A percentile compares a stretch with the other conserved stretches of the same genome.
Evolutionary conservation across 2,888 invertebrate species (phyloP).

Genomic region (Piscicola geometra): DNA sequence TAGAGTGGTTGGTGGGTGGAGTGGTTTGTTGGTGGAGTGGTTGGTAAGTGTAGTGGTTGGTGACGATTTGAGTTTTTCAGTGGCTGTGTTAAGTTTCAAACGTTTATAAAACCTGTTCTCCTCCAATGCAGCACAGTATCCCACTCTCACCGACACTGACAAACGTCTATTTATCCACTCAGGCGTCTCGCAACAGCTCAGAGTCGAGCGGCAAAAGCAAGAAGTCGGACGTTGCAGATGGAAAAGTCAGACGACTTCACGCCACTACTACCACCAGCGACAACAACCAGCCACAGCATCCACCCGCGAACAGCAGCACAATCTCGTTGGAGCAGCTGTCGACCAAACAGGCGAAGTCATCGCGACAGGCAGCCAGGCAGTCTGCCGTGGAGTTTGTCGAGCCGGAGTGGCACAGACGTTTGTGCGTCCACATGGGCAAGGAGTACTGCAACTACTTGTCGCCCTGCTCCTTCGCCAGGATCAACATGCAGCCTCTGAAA

Average conservation of each 20-base stretch:
- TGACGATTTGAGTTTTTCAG: too few relatives aligned
- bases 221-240: slow-evolving; percentile 48
- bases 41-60: too few relatives aligned
- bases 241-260: slow-evolving; percentile 38
- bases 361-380: not conserved
- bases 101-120: too few relatives aligned
- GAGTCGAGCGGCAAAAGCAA: slow-evolving; percentile 55
- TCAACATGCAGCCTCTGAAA: too few relatives aligned
- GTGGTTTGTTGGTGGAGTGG: too few relatives aligned
- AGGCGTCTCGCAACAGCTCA: slow-evolving; percentile 58
- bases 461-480: slow-evolving; percentile 15
- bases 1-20: too few relatives aligned
- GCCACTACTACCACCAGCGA: not conserved
- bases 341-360: not conserved
- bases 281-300: not conserved
- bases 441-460: slow-evolving; percentile 29
- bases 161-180: too few relatives aligned
- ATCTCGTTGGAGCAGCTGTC: slow-evolving; percentile 14
- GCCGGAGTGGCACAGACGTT: slow-evolving; percentile 25
- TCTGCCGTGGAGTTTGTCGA: not conserved
- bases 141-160: too few relatives aligned
- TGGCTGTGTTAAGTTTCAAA: too few relatives aligned
- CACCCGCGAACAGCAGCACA: slow-evolving; percentile 56
- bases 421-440: slow-evolving; percentile 29
- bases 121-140: too few relatives aligned